Percentiles rank a stretch among this genome's conserved stretches.
Conservation (phyloP, 2,797 vertebrate species). For the Spea hammondii region DNA sequence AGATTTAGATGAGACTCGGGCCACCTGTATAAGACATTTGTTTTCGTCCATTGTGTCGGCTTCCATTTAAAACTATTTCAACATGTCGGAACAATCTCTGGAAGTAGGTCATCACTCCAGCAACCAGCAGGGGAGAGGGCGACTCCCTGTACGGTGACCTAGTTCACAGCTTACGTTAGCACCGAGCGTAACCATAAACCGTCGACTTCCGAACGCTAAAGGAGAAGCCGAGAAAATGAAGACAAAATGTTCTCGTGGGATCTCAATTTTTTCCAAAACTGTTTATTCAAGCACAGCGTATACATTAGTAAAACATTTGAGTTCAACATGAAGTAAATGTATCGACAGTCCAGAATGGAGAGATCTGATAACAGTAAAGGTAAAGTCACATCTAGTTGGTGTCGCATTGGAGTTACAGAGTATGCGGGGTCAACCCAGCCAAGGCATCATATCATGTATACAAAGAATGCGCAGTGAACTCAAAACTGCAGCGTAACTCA, state of each 20-base stretch:
- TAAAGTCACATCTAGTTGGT: no score
- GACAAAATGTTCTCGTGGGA: background rate
- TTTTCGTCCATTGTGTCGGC: constrained; percentile 58
- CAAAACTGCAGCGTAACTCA: no score
- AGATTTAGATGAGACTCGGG: constrained; percentile 14
- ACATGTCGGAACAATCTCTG: constrained; percentile 71
- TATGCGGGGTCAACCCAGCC: no score
- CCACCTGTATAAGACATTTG: constrained; percentile 23
- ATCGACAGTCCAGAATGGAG: no score
- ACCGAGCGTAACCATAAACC: constrained; percentile 17
- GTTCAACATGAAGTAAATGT: no score
- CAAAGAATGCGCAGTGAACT: no score
- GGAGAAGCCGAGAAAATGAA: background rate
- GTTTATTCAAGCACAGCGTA: no score
- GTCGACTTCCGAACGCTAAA: background rate
- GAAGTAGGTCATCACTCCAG: constrained; percentile 78
- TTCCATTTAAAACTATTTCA: constrained; percentile 64
- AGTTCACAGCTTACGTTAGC: constrained; percentile 67
- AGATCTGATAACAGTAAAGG: no score
- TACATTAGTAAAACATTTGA: no score
- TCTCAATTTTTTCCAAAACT: no score
- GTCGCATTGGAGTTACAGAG: no score
- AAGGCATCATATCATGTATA: no score
- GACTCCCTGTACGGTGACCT: constrained; percentile 73
- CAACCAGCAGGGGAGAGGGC: constrained; percentile 69